Conservation (phyloP, 2,888 invertebrate genomes). For the Diaprepes abbreviatus region DNA sequence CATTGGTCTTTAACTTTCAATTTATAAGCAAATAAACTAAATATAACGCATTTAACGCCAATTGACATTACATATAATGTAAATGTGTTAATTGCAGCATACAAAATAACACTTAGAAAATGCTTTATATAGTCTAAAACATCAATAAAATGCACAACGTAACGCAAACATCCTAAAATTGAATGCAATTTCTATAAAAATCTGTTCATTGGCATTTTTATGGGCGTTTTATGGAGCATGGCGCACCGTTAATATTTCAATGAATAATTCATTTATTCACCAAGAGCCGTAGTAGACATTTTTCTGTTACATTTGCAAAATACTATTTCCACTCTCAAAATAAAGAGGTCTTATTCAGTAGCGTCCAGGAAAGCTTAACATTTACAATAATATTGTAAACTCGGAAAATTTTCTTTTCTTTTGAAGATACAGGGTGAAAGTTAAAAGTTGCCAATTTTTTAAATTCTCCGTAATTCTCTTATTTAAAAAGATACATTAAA, state of each 20-base stretch:
- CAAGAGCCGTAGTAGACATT: conserved; percentile 58
- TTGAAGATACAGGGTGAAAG: too few relatives aligned
- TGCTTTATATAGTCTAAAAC: conserved; percentile 42
- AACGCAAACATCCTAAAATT: conserved; percentile 55
- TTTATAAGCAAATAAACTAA: neutral
- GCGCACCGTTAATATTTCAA: conserved; percentile 63
- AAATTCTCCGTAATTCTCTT: too few relatives aligned
- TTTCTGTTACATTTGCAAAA: conserved; percentile 64
- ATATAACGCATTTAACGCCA: conserved; percentile 13
- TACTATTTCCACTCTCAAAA: conserved; percentile 59
- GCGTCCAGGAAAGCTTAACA: too few relatives aligned
- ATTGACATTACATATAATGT: conserved; percentile 27
- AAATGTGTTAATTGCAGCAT: conserved; percentile 35
- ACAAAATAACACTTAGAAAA: conserved; percentile 38
- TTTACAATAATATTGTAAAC: too few relatives aligned
- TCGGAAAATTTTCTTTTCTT: too few relatives aligned
- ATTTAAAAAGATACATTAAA: too few relatives aligned
- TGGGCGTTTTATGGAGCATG: conserved; percentile 54
- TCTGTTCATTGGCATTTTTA: conserved; percentile 55
- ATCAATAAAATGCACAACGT: conserved; percentile 51
- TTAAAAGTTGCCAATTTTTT: too few relatives aligned
- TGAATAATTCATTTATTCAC: conserved; percentile 62
- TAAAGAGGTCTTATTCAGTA: too few relatives aligned
- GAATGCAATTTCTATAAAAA: conserved; percentile 56
- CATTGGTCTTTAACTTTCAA: neutral